phyloP scores from a whole-genome alignment of 2,113 vertebrate genomes.

The Capreolus pygargus region DNA sequence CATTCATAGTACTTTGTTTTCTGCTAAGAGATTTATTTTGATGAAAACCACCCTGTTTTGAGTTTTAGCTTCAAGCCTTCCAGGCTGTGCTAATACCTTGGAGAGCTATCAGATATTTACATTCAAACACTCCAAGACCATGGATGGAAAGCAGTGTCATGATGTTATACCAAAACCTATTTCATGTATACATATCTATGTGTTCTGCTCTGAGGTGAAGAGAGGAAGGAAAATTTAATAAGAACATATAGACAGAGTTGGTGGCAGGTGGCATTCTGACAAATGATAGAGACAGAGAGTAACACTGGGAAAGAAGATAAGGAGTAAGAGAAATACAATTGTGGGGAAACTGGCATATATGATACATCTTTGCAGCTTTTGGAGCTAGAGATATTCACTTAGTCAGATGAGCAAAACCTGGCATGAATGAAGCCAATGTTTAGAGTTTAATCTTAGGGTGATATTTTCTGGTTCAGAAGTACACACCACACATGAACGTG shows the following conservation, averaged over 20 bases:
- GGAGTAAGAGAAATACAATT: background rate
- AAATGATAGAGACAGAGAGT: background rate
- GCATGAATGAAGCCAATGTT: background rate
- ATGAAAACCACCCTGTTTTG: background rate
- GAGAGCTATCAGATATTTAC: background rate
- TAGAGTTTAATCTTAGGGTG: background rate
- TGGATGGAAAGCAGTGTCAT: background rate
- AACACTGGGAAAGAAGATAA: background rate
- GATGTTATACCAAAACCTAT: background rate
- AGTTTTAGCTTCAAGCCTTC: background rate
- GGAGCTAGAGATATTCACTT: background rate
- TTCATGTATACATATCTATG: background rate
- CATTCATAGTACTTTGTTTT: background rate
- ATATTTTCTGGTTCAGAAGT: background rate
- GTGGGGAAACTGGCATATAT: background rate
- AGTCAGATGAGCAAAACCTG: background rate
- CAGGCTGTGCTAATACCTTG: background rate
- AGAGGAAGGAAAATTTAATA: background rate
- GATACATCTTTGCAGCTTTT: background rate
- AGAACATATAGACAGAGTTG: background rate
- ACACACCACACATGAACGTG: no score
- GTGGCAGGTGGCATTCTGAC: background rate
- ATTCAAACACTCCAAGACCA: no score
- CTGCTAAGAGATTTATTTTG: background rate
- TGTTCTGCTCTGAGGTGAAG: background rate